These are phyloP conservation scores for Poicephalus meyeri DNA, from an alignment of 2,113 vertebrate species.

Conservation along the genomic window DNA sequence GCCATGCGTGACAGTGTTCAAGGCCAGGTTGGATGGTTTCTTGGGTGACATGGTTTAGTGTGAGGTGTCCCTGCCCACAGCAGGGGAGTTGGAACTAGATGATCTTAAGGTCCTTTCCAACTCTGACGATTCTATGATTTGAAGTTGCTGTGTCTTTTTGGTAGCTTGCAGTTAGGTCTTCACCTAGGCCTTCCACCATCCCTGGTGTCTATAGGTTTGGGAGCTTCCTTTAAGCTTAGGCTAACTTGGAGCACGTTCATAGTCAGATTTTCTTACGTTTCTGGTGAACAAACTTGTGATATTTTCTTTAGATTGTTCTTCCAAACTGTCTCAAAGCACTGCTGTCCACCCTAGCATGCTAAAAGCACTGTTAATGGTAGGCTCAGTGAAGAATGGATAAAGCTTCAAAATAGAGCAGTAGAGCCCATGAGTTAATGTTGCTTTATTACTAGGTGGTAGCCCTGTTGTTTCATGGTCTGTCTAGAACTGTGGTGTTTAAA, in stretches of 20 bases:
- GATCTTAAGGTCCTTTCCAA: background rate
- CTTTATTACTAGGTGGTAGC: background rate
- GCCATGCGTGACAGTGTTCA: background rate
- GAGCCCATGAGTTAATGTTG: background rate
- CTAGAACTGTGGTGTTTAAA: background rate
- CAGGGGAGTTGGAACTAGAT: background rate
- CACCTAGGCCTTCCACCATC: background rate
- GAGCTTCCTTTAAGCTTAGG: background rate
- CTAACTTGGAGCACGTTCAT: background rate
- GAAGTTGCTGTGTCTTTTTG: background rate
- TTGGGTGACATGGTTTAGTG: background rate
- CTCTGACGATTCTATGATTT: background rate
- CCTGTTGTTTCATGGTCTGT: background rate
- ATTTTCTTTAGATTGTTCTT: background rate
- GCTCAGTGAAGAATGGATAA: background rate
- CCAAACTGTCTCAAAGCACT: background rate
- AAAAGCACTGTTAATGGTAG: background rate
- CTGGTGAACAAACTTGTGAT: background rate
- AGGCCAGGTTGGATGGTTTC: background rate
- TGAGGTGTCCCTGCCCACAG: background rate
- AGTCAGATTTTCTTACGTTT: background rate
- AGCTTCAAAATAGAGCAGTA: background rate
- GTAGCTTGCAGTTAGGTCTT: background rate
- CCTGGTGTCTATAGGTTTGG: background rate
- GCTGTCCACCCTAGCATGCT: accelerated